Conservation (phyloP, 2,888 invertebrate genomes). For the Teinopalpus imperialis region DNA sequence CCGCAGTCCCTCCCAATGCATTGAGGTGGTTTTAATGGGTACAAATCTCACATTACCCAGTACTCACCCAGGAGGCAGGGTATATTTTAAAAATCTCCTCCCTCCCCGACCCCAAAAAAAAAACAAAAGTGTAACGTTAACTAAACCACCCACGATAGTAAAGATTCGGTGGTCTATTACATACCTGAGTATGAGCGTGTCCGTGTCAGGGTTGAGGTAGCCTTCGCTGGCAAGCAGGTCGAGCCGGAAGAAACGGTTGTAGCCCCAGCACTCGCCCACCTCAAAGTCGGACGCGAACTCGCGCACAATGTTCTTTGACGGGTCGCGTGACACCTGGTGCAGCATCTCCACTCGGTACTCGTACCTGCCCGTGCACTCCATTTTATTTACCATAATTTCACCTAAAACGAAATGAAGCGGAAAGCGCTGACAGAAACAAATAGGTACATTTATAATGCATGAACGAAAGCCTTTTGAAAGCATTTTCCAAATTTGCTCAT, state of each 20-base stretch:
- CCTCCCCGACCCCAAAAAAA: too few relatives aligned
- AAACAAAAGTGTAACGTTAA: too few relatives aligned
- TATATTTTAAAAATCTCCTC: too few relatives aligned
- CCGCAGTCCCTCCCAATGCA: too few relatives aligned
- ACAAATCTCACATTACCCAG: too few relatives aligned
- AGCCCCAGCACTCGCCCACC: slow-evolving; percentile 98
- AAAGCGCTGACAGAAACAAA: neutral
- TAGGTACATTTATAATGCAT: too few relatives aligned
- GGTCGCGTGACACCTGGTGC: slow-evolving; percentile 92
- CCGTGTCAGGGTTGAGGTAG: slow-evolving; percentile 91
- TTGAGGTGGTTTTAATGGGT: too few relatives aligned
- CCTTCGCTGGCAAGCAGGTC: slow-evolving; percentile 95
- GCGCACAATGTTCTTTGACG: slow-evolving; percentile 93
- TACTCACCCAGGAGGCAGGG: too few relatives aligned
- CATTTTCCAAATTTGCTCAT: too few relatives aligned
- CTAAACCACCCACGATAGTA: too few relatives aligned
- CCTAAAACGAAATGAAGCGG: neutral
- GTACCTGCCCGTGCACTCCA: slow-evolving; percentile 80
- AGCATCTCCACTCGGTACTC: slow-evolving; percentile 98
- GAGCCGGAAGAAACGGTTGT: slow-evolving; percentile 95
- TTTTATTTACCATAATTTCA: slow-evolving; percentile 66
- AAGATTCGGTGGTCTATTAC: too few relatives aligned
- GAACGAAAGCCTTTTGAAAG: too few relatives aligned
- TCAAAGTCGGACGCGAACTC: slow-evolving; percentile 98
- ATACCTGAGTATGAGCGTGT: slow-evolving; percentile 91